Conservation (phyloP, 1,140 invertebrate species). For the Drosophila nebulosa region DNA sequence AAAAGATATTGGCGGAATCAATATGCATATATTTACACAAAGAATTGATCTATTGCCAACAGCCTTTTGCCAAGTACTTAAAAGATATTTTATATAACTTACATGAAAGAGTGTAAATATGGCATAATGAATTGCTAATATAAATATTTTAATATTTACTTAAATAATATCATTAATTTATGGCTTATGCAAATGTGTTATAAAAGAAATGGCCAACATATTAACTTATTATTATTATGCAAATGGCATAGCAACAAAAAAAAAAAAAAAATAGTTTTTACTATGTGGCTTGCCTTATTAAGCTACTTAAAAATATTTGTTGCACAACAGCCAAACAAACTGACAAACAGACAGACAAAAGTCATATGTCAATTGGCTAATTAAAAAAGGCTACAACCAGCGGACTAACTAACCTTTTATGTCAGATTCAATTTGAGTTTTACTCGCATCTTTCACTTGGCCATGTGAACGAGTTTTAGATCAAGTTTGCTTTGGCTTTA, state of each 20-base stretch:
- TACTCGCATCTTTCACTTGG: slow-evolving; percentile 46
- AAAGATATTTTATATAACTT: background rate
- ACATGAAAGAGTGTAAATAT: background rate
- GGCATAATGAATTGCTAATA: background rate
- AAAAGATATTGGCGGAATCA: too few relatives aligned
- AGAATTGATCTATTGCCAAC: too few relatives aligned
- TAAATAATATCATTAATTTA: background rate
- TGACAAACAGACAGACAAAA: slow-evolving; percentile 37
- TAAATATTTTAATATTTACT: background rate
- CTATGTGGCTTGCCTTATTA: background rate
- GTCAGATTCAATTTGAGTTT: slow-evolving; percentile 43
- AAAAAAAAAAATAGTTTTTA: slow-evolving; percentile 37
- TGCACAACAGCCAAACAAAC: slow-evolving; percentile 27
- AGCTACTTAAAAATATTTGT: background rate
- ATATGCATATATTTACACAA: too few relatives aligned
- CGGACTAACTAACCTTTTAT: slow-evolving; percentile 70
- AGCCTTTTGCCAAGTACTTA: background rate
- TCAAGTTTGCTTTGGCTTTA: slow-evolving; percentile 36
- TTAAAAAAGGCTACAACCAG: slow-evolving; percentile 48
- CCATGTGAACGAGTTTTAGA: slow-evolving; percentile 7
- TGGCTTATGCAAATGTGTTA: background rate
- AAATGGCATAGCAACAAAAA: slow-evolving; percentile 14
- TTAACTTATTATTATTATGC: slow-evolving; percentile 28
- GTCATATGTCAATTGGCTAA: slow-evolving; percentile 75
- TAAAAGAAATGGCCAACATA: background rate